Percentiles rank a stretch among this genome's conserved stretches.
These are phyloP conservation scores for Eulemur coronatus DNA, from an alignment of 2,797 vertebrate species.

Conservation along the genomic window DNA sequence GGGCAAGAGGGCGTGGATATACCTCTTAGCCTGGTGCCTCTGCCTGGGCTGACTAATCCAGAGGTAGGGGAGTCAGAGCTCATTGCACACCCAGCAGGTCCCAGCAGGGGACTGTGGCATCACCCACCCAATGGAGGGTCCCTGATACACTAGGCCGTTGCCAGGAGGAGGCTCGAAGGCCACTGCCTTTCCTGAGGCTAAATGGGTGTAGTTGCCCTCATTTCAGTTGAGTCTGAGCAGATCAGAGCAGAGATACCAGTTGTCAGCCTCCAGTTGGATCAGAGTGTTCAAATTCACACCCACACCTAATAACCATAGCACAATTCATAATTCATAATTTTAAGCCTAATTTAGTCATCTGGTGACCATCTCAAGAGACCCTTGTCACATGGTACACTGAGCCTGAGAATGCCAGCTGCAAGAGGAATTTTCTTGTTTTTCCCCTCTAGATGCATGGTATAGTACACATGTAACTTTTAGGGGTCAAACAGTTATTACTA, in stretches of 20 bases:
- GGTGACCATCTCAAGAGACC: background rate
- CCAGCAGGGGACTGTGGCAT: background rate
- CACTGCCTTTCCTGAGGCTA: background rate
- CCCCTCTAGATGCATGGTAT: background rate
- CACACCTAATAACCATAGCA: background rate
- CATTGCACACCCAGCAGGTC: background rate
- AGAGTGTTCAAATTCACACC: background rate
- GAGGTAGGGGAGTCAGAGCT: background rate
- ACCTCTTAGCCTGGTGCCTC: background rate
- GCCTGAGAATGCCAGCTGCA: background rate
- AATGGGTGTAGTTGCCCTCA: background rate
- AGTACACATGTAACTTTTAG: background rate
- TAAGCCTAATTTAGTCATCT: background rate
- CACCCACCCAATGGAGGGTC: background rate
- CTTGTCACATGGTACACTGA: background rate
- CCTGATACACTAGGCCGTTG: background rate
- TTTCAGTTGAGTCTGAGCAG: background rate
- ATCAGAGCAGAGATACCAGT: background rate
- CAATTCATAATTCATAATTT: background rate
- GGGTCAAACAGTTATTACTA: background rate
- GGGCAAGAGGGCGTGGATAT: accelerated
- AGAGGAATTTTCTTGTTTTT: background rate
- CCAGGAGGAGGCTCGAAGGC: background rate
- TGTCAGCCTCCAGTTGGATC: background rate
- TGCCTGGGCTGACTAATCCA: background rate